Conservation (phyloP, 2,113 vertebrate genomes). For the Coracopsis vasa region DNA sequence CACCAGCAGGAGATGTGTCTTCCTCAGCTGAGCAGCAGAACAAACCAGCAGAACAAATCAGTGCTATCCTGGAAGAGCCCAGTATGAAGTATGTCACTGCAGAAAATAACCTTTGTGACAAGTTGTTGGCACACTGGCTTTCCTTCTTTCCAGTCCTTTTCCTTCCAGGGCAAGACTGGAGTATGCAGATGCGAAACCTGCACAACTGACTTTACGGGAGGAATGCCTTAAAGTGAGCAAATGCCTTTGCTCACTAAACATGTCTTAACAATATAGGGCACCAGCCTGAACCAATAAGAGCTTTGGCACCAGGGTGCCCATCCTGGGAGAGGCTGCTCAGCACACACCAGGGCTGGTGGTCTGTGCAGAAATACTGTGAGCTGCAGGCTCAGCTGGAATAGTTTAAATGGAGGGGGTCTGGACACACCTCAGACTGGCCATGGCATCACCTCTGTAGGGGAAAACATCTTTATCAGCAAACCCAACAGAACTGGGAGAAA, state of each 20-base stretch:
- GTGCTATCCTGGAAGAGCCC: not conserved
- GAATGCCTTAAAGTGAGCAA: not conserved
- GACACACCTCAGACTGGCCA: not conserved
- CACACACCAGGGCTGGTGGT: not conserved
- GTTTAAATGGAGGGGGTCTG: not conserved
- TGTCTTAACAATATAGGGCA: not conserved
- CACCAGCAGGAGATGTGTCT: not conserved
- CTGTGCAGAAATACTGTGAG: not conserved
- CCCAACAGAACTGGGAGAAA: slow-evolving; percentile 50
- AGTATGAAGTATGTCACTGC: not conserved
- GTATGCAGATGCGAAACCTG: not conserved
- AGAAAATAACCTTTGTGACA: not conserved
- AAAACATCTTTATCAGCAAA: slow-evolving; percentile 58
- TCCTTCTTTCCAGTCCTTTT: not conserved
- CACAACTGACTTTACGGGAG: not conserved
- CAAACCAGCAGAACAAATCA: not conserved
- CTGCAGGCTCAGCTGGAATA: not conserved
- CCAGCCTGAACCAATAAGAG: not conserved
- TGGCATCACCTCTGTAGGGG: not conserved
- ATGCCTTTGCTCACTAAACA: not conserved
- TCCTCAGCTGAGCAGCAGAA: not conserved
- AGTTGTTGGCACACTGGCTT: not conserved
- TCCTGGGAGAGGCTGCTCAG: not conserved
- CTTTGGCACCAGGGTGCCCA: not conserved
- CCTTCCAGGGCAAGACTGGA: not conserved